Conservation (phyloP, 1,140 invertebrate genomes). For the Zaprionus africanus region DNA sequence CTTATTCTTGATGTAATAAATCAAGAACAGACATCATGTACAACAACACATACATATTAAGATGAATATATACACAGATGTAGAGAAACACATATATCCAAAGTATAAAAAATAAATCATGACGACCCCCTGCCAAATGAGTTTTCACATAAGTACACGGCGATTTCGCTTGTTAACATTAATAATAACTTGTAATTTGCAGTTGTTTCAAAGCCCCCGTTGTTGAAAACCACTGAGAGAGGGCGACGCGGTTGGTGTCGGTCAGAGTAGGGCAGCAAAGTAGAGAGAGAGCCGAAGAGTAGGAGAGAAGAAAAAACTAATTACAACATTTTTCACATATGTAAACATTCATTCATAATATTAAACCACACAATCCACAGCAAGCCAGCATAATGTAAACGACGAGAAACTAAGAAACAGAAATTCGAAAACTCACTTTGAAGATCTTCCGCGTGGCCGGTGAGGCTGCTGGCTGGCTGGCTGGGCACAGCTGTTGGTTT, state of each 20-base stretch:
- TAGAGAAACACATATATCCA: background rate
- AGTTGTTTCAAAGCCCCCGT: constrained; percentile 60
- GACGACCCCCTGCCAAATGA: constrained; percentile 70
- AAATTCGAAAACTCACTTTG: constrained; percentile 62
- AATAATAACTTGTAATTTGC: constrained; percentile 82
- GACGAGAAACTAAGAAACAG: constrained; percentile 63
- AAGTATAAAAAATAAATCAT: constrained; percentile 34
- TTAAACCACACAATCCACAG: constrained; percentile 52
- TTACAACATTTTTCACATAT: constrained; percentile 82
- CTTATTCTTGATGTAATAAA: constrained; percentile 45
- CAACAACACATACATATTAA: constrained; percentile 24
- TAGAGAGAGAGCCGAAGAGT: constrained; percentile 5
- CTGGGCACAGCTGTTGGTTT: constrained; percentile 45
- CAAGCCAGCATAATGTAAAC: constrained; percentile 72
- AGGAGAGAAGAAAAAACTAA: constrained; percentile 66
- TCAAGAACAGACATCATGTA: constrained; percentile 71
- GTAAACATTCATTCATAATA: constrained; percentile 81
- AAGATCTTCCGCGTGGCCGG: constrained; percentile 72
- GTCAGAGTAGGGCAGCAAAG: constrained; percentile 11
- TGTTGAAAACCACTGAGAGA: constrained; percentile 72
- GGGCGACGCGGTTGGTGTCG: constrained; percentile 20
- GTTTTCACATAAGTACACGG: constrained; percentile 66
- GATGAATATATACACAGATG: constrained; percentile 6
- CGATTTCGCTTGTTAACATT: constrained; percentile 81
- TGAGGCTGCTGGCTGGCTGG: background rate